A percentile compares a stretch with the other conserved stretches of the same genome.
Evolutionary conservation across 2,797 vertebrate species (phyloP).

Genomic region (Chrysocyon brachyurus): DNA sequence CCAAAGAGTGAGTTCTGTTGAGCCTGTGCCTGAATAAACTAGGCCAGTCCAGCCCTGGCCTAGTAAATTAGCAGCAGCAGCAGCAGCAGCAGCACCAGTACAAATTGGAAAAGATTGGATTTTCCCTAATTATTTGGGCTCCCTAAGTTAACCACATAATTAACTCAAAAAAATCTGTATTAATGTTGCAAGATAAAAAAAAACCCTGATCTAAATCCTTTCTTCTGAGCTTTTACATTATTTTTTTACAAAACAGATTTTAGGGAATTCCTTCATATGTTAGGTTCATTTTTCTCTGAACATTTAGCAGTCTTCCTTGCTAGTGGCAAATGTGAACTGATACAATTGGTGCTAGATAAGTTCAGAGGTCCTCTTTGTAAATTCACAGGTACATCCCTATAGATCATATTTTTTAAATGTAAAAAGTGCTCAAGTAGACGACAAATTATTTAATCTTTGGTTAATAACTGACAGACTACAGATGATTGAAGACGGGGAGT

Average conservation of each 20-base stretch:
- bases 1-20: constrained; percentile 52
- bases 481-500: constrained; percentile 21
- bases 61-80: constrained; percentile 61
- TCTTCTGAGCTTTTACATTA: constrained; percentile 29
- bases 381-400: background rate
- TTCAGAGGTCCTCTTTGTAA: constrained; percentile 8
- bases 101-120: constrained; percentile 58
- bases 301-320: constrained; percentile 58
- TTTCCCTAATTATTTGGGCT: constrained; percentile 42
- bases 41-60: constrained; percentile 60
- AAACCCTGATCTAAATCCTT: background rate
- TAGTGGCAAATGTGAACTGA: constrained; percentile 29
- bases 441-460: constrained; percentile 52
- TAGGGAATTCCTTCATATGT: constrained; percentile 24
- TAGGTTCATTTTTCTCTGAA: constrained; percentile 60
- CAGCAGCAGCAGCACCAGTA: background rate
- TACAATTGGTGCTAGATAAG: constrained; percentile 38
- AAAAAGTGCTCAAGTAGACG: background rate
- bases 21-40: constrained; percentile 68
- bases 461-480: constrained; percentile 51
- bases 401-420: constrained; percentile 45
- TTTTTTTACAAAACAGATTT: constrained; percentile 55
- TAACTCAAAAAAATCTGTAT: background rate
- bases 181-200: constrained; percentile 51
- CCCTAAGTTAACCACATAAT: constrained; percentile 57